Conservation (phyloP, 2,113 vertebrate genomes). For the Thamnaconus septentrionalis region DNA sequence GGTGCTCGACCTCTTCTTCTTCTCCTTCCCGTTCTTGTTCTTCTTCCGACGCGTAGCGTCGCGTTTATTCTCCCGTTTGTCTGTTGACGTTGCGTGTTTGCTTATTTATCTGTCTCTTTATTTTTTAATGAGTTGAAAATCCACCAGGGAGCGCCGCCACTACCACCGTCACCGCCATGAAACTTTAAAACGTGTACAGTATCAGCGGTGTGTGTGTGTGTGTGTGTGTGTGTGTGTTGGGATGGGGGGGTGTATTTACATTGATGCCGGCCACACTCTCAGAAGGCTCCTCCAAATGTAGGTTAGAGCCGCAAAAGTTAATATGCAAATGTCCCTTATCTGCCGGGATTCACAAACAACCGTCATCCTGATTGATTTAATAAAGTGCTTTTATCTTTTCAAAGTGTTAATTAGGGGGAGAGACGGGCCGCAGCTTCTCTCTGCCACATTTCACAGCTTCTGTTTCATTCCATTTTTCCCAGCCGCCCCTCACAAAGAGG, state of each 20-base stretch:
- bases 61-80: conserved; percentile 55
- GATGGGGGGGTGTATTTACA: conserved; percentile 87
- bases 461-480: conserved; percentile 59
- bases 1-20: too few species aligned
- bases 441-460: conserved; percentile 38
- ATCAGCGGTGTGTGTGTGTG: background rate
- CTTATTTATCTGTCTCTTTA: conserved; percentile 74
- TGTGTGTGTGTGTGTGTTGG: conserved; percentile 8
- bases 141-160: conserved; percentile 58
- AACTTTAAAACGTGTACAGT: conserved; percentile 76
- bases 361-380: conserved; percentile 99
- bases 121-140: conserved; percentile 75
- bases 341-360: conserved; percentile 99
- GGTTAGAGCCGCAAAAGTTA: conserved; percentile 95
- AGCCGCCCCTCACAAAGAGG: conserved; percentile 68
- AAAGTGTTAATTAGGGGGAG: conserved; percentile 98
- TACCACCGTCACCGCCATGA: conserved; percentile 25
- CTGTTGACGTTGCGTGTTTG: conserved; percentile 64
- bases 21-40: too few species aligned
- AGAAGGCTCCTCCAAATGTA: conserved; percentile 92
- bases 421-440: conserved; percentile 85
- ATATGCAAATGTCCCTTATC: conserved; percentile 99
- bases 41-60: too few species aligned
- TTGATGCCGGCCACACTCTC: conserved; percentile 87
- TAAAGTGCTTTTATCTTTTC: conserved; percentile 98